These are phyloP conservation scores for Ptyas mucosa DNA, from an alignment of 2,113 vertebrate genomes.

Conservation along the genomic window DNA sequence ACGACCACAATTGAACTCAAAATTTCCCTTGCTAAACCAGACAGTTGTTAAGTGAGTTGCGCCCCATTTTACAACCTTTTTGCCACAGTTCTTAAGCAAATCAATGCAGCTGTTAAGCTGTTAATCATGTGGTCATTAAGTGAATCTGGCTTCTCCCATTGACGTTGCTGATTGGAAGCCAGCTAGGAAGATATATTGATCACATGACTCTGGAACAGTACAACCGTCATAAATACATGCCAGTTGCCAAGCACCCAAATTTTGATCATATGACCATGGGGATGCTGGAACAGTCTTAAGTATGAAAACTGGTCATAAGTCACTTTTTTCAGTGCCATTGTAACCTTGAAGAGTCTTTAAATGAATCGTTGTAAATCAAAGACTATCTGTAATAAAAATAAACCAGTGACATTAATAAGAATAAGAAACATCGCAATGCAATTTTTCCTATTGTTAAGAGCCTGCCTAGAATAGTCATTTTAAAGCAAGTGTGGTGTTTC, in stretches of 20 bases:
- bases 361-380: background rate
- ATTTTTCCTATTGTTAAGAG: background rate
- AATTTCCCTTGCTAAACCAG: background rate
- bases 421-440: background rate
- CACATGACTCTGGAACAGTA: background rate
- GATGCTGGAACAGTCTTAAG: background rate
- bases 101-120: background rate
- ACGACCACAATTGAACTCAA: background rate
- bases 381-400: background rate
- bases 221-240: background rate
- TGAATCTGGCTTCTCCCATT: background rate
- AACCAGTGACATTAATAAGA: background rate
- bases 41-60: background rate
- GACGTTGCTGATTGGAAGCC: background rate
- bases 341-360: background rate
- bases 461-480: background rate
- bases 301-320: background rate
- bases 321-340: background rate
- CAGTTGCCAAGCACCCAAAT: background rate
- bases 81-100: background rate
- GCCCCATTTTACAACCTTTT: background rate
- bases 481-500: background rate
- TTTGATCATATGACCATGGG: background rate
- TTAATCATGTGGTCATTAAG: background rate
- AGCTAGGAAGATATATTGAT: background rate